Evolutionary conservation across 2,113 vertebrate genomes (phyloP).

Genomic region (Dipodomys ordii): DNA sequence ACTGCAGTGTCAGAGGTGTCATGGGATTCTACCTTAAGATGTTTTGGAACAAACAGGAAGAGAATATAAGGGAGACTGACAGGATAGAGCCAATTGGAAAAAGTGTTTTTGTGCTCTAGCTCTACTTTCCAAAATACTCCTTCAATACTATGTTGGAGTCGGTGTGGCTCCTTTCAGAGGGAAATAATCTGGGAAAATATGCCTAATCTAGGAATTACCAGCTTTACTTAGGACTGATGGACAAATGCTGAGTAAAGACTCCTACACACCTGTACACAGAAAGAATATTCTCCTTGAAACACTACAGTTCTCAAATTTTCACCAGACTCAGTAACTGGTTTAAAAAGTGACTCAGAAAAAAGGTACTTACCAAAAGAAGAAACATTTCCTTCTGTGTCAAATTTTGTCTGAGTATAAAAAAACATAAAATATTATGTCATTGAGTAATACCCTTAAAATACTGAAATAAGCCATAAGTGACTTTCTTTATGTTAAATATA

Average conservation of each 20-base stretch:
- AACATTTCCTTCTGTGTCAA: conserved; percentile 94
- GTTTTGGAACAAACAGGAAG: neutral
- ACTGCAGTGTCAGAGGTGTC: rapidly evolving
- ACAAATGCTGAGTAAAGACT: neutral
- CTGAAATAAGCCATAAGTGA: neutral
- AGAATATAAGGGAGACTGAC: neutral
- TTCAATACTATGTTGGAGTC: neutral
- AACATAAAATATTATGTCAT: neutral
- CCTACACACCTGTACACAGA: neutral
- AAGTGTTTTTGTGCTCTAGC: neutral
- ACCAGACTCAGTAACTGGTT: neutral
- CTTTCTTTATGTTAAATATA: neutral
- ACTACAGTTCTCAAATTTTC: neutral
- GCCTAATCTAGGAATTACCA: neutral
- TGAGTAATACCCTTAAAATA: neutral
- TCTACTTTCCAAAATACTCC: neutral
- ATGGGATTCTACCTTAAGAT: neutral
- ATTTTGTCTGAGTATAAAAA: conserved; percentile 91
- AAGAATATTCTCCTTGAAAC: neutral
- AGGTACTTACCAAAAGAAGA: conserved; percentile 94
- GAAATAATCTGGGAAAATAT: neutral
- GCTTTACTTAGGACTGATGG: neutral
- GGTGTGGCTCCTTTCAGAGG: neutral
- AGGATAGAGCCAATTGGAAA: neutral
- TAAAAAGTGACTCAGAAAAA: conserved; percentile 8